Evolutionary conservation across 2,888 invertebrate species (phyloP).

Genomic region (Crematogaster levior): DNA sequence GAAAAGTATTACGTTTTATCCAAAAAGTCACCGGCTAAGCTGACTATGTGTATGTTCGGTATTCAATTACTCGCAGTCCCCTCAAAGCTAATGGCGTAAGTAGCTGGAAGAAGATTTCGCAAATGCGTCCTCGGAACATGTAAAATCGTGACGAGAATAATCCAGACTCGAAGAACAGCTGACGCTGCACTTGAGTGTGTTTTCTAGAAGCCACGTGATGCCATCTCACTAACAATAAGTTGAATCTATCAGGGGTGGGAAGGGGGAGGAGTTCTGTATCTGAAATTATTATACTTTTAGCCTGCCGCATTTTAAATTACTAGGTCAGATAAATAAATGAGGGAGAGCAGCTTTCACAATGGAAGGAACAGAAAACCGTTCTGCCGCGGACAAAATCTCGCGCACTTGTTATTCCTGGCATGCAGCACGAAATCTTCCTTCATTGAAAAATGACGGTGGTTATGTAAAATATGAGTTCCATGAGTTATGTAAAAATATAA

Average conservation of each 20-base stretch:
- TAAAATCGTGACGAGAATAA: constrained; percentile 40
- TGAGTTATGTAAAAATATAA: constrained; percentile 21
- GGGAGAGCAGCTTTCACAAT: background rate
- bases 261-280: background rate
- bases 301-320: background rate
- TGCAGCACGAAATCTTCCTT: background rate
- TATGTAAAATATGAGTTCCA: background rate
- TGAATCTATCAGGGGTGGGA: background rate
- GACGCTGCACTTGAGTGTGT: constrained; percentile 37
- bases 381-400: background rate
- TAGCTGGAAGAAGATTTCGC: constrained; percentile 37
- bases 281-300: constrained; percentile 18
- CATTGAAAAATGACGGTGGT: constrained; percentile 28
- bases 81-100: constrained; percentile 25
- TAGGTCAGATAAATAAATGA: constrained; percentile 14
- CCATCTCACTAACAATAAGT: background rate
- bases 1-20: constrained; percentile 10
- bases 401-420: constrained; percentile 25
- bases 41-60: background rate
- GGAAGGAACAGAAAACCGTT: background rate
- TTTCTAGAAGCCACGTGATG: constrained; percentile 22
- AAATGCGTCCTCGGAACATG: background rate
- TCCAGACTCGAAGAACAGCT: constrained; percentile 39
- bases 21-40: constrained; percentile 18
- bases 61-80: constrained; percentile 38